Evolutionary conservation across 2,888 invertebrate genomes (phyloP).

Genomic region (Stenchaetothrips biformis): DNA sequence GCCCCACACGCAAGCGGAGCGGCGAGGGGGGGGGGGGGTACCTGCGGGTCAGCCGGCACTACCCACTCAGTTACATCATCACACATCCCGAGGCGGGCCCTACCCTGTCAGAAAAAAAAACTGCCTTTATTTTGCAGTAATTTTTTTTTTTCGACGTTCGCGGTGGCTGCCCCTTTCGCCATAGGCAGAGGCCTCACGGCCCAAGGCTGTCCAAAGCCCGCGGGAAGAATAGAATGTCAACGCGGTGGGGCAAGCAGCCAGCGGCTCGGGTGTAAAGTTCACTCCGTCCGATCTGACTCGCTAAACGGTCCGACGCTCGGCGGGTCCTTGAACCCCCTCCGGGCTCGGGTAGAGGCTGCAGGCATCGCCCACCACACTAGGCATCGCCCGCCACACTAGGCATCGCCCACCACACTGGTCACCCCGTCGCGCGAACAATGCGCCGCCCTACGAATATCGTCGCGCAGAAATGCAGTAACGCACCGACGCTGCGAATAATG

Average conservation of each 20-base stretch:
- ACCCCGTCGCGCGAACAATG: not conserved
- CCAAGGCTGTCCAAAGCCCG: constrained; percentile 22
- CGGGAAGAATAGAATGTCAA: constrained; percentile 48
- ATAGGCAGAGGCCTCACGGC: not conserved
- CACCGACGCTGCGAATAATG: no score
- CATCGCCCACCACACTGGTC: not conserved
- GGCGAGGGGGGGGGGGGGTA: not conserved
- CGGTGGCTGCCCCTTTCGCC: not conserved
- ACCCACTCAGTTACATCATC: no score
- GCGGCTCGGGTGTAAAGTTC: no score
- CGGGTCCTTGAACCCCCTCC: not conserved
- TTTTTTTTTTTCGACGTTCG: no score
- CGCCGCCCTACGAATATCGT: not conserved
- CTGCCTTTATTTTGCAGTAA: not conserved
- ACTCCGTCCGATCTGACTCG: no score
- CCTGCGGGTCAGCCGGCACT: no score
- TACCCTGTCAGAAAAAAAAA: not conserved
- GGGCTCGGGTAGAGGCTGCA: no score
- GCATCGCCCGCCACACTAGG: not conserved
- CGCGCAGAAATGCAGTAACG: no score
- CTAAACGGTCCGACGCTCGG: no score
- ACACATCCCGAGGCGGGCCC: not conserved
- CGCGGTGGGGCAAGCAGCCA: not conserved
- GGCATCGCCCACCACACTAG: not conserved
- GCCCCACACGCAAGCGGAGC: not conserved